Evolutionary conservation across 2,888 invertebrate genomes (phyloP).

Genomic region (Diogma glabrata): DNA sequence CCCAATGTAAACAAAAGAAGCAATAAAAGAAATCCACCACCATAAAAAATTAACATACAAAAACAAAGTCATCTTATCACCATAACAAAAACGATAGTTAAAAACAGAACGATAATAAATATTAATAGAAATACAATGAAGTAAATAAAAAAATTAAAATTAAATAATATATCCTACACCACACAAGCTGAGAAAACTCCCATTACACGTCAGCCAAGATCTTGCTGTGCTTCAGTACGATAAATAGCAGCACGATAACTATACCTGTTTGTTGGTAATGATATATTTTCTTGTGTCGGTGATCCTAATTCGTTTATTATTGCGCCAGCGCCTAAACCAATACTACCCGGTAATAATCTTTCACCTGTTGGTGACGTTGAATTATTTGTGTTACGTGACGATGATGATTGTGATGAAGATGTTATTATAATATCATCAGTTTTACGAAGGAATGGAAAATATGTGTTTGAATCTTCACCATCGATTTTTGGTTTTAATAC

Average conservation of each 20-base stretch:
- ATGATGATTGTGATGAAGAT: constrained; percentile 29
- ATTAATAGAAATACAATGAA: no score
- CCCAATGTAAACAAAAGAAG: no score
- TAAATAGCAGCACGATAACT: constrained; percentile 58
- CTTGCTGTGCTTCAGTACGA: constrained; percentile 48
- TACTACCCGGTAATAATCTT: constrained; percentile 14
- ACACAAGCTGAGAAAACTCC: constrained; percentile 74
- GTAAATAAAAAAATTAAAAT: no score
- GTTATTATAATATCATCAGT: constrained; percentile 46
- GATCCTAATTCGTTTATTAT: constrained; percentile 6
- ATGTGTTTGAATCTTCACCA: constrained; percentile 32
- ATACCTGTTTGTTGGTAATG: constrained; percentile 46
- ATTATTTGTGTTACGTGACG: constrained; percentile 12
- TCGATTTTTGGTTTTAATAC: constrained; percentile 56
- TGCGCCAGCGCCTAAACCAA: constrained; percentile 24
- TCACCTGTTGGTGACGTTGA: constrained; percentile 6
- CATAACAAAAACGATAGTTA: no score
- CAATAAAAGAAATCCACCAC: no score
- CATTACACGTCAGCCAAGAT: constrained; percentile 70
- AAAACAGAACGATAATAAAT: no score
- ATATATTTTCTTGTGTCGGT: constrained; percentile 7
- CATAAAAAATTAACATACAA: no score
- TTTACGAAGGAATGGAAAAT: constrained; percentile 36
- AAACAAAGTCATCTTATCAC: no score
- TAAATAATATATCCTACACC: constrained; percentile 39